Conservation (phyloP, 2,113 vertebrate genomes). For the Ahaetulla prasina region DNA sequence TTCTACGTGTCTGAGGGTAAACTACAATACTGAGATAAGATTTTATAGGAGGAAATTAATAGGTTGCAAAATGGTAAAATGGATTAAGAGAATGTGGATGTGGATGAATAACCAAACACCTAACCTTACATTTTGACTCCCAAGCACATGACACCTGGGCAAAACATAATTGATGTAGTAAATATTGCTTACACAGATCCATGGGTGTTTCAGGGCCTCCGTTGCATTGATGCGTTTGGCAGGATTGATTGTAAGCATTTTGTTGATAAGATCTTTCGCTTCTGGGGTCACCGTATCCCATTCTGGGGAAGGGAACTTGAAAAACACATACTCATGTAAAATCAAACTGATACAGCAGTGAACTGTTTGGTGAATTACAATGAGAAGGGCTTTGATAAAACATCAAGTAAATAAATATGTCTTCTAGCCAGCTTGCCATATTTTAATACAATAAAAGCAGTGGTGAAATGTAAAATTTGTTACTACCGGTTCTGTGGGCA, state of each 20-base stretch:
- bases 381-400: neutral
- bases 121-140: neutral
- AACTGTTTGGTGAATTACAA: neutral
- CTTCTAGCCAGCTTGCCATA: neutral
- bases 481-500: no score
- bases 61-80: neutral
- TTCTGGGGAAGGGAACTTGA: constrained; percentile 94
- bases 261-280: constrained; percentile 98
- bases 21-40: neutral
- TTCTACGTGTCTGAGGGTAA: neutral
- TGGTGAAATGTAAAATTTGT: no score
- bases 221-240: constrained; percentile 90
- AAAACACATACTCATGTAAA: neutral
- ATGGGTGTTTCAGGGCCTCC: constrained; percentile 92
- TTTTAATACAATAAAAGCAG: neutral
- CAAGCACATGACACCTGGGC: neutral
- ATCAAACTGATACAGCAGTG: neutral
- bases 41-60: neutral
- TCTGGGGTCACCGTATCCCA: constrained; percentile 98
- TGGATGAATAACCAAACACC: neutral
- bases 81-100: neutral
- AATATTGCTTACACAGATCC: constrained; percentile 88
- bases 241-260: constrained; percentile 97
- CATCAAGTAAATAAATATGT: neutral
- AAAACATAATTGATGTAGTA: neutral